These are phyloP conservation scores for Sisyra terminalis DNA, from an alignment of 2,888 invertebrate genomes.

Conservation along the genomic window DNA sequence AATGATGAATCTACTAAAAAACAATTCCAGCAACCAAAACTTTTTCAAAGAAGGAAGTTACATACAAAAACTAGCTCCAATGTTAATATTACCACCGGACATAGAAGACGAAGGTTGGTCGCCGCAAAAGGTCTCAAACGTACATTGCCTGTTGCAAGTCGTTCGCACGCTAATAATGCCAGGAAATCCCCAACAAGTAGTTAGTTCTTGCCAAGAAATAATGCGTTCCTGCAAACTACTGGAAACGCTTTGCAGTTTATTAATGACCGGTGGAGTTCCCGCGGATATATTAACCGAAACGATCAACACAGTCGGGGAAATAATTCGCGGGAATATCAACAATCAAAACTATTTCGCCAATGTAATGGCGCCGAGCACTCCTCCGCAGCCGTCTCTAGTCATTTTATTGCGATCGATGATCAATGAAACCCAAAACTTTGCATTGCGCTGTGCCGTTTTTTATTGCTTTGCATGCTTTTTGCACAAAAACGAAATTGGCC, in stretches of 20 bases:
- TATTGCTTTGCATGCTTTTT: slow-evolving; percentile 96
- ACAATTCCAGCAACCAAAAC: slow-evolving; percentile 94
- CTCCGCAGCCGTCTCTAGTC: slow-evolving; percentile 86
- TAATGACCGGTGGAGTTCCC: slow-evolving; percentile 94
- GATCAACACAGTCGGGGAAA: slow-evolving; percentile 88
- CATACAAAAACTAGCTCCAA: slow-evolving; percentile 75
- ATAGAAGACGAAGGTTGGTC: slow-evolving; percentile 68
- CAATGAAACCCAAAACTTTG: slow-evolving; percentile 91
- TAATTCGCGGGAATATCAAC: slow-evolving; percentile 72
- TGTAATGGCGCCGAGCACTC: slow-evolving; percentile 83
- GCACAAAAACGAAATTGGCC: slow-evolving; percentile 80
- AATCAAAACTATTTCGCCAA: slow-evolving; percentile 87
- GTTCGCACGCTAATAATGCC: slow-evolving; percentile 87
- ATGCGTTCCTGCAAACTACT: slow-evolving; percentile 75
- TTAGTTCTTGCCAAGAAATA: slow-evolving; percentile 68
- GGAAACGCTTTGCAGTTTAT: slow-evolving; percentile 67
- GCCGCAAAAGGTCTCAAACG: slow-evolving; percentile 86
- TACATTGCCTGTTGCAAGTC: slow-evolving; percentile 81
- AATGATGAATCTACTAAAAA: slow-evolving; percentile 82
- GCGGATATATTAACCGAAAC: slow-evolving; percentile 93
- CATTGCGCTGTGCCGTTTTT: slow-evolving; percentile 76
- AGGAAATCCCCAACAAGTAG: slow-evolving; percentile 74
- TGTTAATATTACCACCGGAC: slow-evolving; percentile 65
- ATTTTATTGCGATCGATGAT: slow-evolving; percentile 96
- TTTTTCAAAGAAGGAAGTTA: slow-evolving; percentile 97